These are phyloP conservation scores for Melinaea menophilus DNA, from an alignment of 2,888 invertebrate species.

Conservation along the genomic window DNA sequence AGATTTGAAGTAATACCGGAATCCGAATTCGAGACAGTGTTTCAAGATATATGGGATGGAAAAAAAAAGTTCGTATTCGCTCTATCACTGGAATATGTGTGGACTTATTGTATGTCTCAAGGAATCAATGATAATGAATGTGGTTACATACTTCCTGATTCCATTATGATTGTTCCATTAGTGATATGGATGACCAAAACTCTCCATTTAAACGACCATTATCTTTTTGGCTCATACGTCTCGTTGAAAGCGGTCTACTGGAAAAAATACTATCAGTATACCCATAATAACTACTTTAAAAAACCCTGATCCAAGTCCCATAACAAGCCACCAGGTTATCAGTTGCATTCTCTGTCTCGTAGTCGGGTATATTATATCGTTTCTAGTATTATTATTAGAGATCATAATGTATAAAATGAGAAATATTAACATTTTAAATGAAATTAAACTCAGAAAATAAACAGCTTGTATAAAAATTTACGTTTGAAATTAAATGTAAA, in stretches of 20 bases:
- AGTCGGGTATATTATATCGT: conserved; percentile 47
- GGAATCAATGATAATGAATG: conserved; percentile 56
- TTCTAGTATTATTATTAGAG: conserved; percentile 46
- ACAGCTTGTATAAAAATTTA: too few relatives aligned
- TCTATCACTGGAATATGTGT: conserved; percentile 56
- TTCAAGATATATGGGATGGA: conserved; percentile 49
- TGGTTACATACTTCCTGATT: conserved; percentile 55
- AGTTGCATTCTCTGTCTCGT: conserved; percentile 53
- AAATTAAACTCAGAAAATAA: too few relatives aligned
- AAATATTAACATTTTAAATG: conserved; percentile 10
- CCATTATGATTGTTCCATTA: conserved; percentile 56
- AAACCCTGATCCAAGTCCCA: conserved; percentile 46
- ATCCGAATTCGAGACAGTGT: conserved; percentile 47
- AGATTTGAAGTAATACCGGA: conserved; percentile 51
- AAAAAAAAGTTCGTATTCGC: conserved; percentile 53
- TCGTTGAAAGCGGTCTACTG: conserved; percentile 56
- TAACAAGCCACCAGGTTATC: conserved; percentile 48
- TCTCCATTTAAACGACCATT: conserved; percentile 50
- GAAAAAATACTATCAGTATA: conserved; percentile 42
- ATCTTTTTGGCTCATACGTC: conserved; percentile 50
- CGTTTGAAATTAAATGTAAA: too few relatives aligned
- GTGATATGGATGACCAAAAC: conserved; percentile 57
- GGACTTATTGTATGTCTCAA: conserved; percentile 49
- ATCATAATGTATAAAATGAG: conserved; percentile 39
- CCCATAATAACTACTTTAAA: conserved; percentile 33